phyloP scores from a whole-genome alignment of 2,797 vertebrate genomes.

The Lithobates pipiens region DNA sequence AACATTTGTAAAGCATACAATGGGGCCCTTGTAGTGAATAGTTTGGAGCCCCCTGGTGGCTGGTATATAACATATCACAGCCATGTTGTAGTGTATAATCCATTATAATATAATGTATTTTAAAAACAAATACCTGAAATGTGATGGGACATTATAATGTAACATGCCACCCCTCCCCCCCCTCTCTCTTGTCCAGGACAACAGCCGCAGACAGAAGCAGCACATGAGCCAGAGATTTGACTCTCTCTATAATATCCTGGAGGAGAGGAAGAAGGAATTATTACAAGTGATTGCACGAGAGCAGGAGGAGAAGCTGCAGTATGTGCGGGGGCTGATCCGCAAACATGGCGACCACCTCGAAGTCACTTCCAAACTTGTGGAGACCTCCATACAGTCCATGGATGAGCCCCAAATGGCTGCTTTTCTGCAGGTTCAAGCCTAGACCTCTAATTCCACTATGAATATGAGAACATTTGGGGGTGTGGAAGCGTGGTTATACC shows the following conservation, averaged over 20 bases:
- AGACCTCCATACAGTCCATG: slow-evolving; percentile 86
- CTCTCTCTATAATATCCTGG: slow-evolving; percentile 80
- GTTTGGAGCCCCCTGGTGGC: no score
- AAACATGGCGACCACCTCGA: slow-evolving; percentile 85
- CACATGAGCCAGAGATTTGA: slow-evolving; percentile 80
- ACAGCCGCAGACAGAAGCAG: slow-evolving; percentile 80
- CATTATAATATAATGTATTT: no score
- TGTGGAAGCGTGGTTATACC: no score
- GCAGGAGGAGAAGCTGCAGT: slow-evolving; percentile 84
- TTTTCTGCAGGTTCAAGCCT: slow-evolving; percentile 82
- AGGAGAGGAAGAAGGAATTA: slow-evolving; percentile 87
- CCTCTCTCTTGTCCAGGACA: slow-evolving; percentile 77
- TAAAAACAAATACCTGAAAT: no score
- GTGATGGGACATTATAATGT: not conserved
- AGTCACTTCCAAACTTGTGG: slow-evolving; percentile 83
- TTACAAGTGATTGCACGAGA: slow-evolving; percentile 78
- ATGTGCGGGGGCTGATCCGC: slow-evolving; percentile 80
- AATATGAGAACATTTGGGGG: no score
- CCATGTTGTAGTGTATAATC: no score
- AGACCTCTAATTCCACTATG: no score
- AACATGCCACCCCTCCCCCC: not conserved
- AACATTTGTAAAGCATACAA: no score
- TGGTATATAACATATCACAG: no score
- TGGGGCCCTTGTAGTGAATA: no score
- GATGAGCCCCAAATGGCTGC: slow-evolving; percentile 87